Evolutionary conservation across 2,113 vertebrate genomes (phyloP).

Genomic region (Nesogale talazaci): DNA sequence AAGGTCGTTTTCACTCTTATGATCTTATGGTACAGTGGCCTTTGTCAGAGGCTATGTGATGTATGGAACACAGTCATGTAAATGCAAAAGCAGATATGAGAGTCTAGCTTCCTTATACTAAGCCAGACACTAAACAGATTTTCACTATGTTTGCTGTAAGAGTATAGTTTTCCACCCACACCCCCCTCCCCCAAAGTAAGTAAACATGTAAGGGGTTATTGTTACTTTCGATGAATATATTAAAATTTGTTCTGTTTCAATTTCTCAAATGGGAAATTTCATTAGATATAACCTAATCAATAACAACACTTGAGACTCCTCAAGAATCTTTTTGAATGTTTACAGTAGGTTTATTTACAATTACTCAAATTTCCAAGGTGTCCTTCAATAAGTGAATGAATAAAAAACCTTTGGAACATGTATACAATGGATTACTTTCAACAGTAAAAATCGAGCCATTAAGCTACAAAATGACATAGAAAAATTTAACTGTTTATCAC

Average conservation of each 20-base stretch:
- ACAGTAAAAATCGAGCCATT: too few species aligned
- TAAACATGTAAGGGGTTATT: neutral
- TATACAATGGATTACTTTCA: too few species aligned
- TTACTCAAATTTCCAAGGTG: too few species aligned
- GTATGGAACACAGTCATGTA: neutral
- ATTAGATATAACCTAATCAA: neutral
- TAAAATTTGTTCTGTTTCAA: neutral
- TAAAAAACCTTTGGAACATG: too few species aligned
- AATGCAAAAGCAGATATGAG: neutral
- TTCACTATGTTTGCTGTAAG: neutral
- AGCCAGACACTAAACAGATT: neutral
- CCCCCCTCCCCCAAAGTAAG: neutral
- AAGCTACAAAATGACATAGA: too few species aligned
- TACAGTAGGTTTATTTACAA: too few species aligned
- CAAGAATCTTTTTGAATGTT: too few species aligned
- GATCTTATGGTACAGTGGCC: neutral
- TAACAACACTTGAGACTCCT: too few species aligned
- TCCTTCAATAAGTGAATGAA: too few species aligned
- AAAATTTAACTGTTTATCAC: too few species aligned
- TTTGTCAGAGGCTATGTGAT: neutral
- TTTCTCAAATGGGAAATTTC: neutral
- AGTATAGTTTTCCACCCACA: neutral
- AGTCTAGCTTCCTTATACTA: neutral
- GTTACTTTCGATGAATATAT: neutral
- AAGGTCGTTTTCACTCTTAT: neutral